Percentiles rank a stretch among this genome's conserved stretches.
These are phyloP conservation scores for Crocuta crocuta DNA, from an alignment of 2,113 vertebrate species.

Conservation along the genomic window DNA sequence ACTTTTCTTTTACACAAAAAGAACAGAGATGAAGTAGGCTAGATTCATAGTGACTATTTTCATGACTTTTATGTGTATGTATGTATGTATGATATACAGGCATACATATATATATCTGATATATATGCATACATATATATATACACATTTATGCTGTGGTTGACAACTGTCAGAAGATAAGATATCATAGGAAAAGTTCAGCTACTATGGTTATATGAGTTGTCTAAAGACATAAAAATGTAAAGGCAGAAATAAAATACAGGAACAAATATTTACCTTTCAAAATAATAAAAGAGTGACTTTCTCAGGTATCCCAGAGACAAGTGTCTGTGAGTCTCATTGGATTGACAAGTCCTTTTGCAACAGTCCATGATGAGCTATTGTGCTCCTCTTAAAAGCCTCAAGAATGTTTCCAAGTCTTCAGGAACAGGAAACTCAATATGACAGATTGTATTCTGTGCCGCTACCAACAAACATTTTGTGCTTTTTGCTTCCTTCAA, in stretches of 20 bases:
- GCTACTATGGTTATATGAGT: not conserved
- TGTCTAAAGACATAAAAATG: conserved; percentile 2
- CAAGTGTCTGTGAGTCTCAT: not conserved
- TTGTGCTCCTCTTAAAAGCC: not conserved
- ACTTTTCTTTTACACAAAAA: conserved; percentile 7
- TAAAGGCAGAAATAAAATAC: not conserved
- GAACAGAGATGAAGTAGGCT: not conserved
- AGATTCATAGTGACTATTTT: conserved; percentile 34
- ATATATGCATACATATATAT: not conserved
- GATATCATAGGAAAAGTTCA: not conserved
- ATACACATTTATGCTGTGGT: not conserved
- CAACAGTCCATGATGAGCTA: not conserved
- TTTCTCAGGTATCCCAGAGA: not conserved
- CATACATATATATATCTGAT: not conserved
- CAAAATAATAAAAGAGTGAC: not conserved
- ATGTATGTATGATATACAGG: no score
- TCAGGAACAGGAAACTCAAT: not conserved
- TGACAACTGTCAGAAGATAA: conserved; percentile 36
- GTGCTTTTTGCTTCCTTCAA: not conserved
- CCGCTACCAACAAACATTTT: not conserved
- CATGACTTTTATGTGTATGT: not conserved
- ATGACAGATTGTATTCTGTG: not conserved
- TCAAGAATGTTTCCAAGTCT: not conserved
- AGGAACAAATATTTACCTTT: conserved; percentile 33
- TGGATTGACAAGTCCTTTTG: conserved; percentile 23